phyloP scores from a whole-genome alignment of 2,113 vertebrate genomes.

The Phaethornis superciliosus region DNA sequence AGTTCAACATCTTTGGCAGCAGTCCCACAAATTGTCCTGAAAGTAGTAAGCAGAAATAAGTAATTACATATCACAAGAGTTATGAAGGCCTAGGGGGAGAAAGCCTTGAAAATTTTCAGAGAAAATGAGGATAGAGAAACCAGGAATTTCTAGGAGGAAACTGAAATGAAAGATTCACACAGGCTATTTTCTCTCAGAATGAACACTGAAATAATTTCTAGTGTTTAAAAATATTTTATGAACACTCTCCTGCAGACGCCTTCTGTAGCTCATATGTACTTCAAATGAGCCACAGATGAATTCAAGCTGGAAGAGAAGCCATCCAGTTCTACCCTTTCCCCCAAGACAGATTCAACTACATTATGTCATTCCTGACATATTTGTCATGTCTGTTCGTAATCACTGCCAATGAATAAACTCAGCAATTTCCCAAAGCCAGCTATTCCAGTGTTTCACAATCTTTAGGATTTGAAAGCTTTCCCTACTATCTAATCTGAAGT shows the following conservation, averaged over 20 bases:
- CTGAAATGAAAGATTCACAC: background rate
- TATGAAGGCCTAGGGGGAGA: background rate
- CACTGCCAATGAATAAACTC: background rate
- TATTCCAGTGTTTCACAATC: background rate
- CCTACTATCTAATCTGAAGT: background rate
- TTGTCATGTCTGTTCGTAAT: conserved; percentile 4
- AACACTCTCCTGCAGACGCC: background rate
- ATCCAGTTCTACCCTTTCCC: background rate
- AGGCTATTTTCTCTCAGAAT: background rate
- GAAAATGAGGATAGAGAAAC: background rate
- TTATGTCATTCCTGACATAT: conserved; percentile 28
- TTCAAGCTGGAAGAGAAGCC: background rate
- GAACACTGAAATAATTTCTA: background rate
- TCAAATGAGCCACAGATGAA: conserved; percentile 18
- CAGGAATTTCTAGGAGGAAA: background rate
- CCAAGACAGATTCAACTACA: background rate
- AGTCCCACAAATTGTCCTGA: background rate
- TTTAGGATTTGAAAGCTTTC: background rate
- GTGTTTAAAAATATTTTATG: background rate
- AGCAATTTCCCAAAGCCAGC: background rate
- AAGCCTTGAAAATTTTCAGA: conserved; percentile 8
- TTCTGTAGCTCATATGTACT: background rate
- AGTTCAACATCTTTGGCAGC: conserved; percentile 53
- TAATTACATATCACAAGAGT: background rate
- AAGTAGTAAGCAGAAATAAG: conserved; percentile 35